Evolutionary conservation across 2,113 vertebrate genomes (phyloP), one percentile per base, ranked within the genome.

Genomic region (Fulica atra): DNA sequence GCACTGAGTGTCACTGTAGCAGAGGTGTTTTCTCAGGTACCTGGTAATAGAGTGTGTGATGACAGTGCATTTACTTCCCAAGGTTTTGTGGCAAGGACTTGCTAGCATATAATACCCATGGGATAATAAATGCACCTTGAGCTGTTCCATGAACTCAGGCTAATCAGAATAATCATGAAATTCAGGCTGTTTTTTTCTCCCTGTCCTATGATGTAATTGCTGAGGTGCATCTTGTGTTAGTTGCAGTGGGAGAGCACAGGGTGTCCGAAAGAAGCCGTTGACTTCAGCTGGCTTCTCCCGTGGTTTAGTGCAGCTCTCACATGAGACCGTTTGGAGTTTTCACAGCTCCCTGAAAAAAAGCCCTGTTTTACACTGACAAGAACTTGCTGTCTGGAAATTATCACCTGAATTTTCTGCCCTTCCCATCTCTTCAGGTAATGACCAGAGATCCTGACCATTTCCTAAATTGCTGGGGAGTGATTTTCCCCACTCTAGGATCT

Each of bases 361-460:
- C 33, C 21, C 35, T 7, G 3, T 48, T 88, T 88, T 53, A 61
- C 56, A 12, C 64, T 51, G 28, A 83, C 78, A 79, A 91, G 61
- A 71, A 57, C 72, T 84, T 51, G 8, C 86, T 79, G 44, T 66
- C 65, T 53, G 74, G 42, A 61, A 68, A 57, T 93, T 86, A 74
- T 48, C 21, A 42, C 18, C 80, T 90, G 88, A 48, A 78, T 93
- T 95, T 81, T 94, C 65, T 96, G 80, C 69, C 88, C 50, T 84
- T 73, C 65, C 79, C 56, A 29, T 46, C 80, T 73, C 69, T 86
- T 77, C 65, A 57, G 68, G 44, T 93, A 77, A 71, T 24, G 76
- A 81, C 18, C 71, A 89, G 56, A 70, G 57, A 51, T 38, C 74
- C 69, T 48, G 80, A 61, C 74, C 80, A 81, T 94, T 94, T 88